These are phyloP conservation scores for Lophochroa leadbeateri DNA, from an alignment of 2,113 vertebrate species.

Conservation along the genomic window DNA sequence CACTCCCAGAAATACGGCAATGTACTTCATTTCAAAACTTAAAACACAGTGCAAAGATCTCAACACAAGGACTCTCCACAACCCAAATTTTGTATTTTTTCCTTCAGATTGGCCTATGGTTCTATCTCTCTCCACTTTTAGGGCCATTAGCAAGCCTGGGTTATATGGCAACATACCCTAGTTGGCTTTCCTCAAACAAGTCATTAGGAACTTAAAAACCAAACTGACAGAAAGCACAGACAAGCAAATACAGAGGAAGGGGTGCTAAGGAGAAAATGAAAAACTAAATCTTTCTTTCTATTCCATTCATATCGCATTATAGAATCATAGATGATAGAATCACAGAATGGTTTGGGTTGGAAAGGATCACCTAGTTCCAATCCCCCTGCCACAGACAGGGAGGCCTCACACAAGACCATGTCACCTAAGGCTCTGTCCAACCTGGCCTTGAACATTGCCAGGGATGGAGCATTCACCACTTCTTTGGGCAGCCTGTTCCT, in stretches of 20 bases:
- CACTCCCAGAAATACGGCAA: neutral
- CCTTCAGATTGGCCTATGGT: neutral
- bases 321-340: neutral
- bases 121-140: neutral
- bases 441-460: neutral
- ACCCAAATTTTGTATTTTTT: neutral
- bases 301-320: neutral
- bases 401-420: neutral
- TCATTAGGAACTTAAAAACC: neutral
- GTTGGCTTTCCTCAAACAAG: neutral
- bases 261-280: neutral
- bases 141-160: neutral
- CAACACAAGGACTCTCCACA: neutral
- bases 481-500: neutral
- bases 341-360: neutral
- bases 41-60: neutral
- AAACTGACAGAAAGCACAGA: neutral
- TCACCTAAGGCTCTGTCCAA: neutral
- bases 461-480: neutral
- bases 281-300: neutral
- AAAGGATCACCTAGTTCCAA: neutral
- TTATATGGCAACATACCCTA: neutral
- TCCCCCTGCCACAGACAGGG: neutral
- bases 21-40: neutral
- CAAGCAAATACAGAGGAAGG: neutral